Base-by-base conservation (phyloP, 2,113 vertebrate species). In the Glaucidium brasilianum region DNA sequence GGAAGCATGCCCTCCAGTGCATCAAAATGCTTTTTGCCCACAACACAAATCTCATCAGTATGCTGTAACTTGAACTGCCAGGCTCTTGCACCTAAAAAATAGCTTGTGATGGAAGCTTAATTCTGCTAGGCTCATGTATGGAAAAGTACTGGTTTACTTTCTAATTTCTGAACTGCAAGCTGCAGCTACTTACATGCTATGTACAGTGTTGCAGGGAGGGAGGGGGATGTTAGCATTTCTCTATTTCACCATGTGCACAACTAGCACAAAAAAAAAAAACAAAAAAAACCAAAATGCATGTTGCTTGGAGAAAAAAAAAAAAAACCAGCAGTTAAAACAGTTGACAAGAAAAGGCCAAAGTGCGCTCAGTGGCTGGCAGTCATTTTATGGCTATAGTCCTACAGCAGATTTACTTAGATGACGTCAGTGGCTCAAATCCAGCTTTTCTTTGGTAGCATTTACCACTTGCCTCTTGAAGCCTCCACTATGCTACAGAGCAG, bases 401-500 rank as follows among this genome's bases (percentile, higher is more conserved):
- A 98, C 98, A 98, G 96, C 98, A 99, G 98, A 99, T 99, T 99
- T 99, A 98, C 98, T 98, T 98, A 98, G 97, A 98, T 99, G 99
- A 99, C 98, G 98, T 99, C 98, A 99, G 99, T 98, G 98, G 98
- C 99, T 99, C 97, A 97, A 94, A 97, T 98, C 98, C 98, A 99
- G 99, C 97, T 98, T 99, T 98, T 98, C 98, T 98, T 98, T 98
- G 98, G 98, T 98, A 98, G 98, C 98, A 98, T 98, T 99, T 98
- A 98, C 98, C 97, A 93, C 98, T 98, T 96, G 98, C 98, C 98
- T 99, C 98, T 98, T 98, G 97, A 98, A 98, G 97, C 98, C 97
- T 98, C 97, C 97, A 98, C 98, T 98, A 97, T 97, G 98, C 97
- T 98, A 98, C 97, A 98, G 98, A 98, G 98, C 98, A 98, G 98